Evolutionary conservation across 1,140 invertebrate species (phyloP), one percentile per base, ranked within the genome.

Genomic region (Temnothorax longispinosus): DNA sequence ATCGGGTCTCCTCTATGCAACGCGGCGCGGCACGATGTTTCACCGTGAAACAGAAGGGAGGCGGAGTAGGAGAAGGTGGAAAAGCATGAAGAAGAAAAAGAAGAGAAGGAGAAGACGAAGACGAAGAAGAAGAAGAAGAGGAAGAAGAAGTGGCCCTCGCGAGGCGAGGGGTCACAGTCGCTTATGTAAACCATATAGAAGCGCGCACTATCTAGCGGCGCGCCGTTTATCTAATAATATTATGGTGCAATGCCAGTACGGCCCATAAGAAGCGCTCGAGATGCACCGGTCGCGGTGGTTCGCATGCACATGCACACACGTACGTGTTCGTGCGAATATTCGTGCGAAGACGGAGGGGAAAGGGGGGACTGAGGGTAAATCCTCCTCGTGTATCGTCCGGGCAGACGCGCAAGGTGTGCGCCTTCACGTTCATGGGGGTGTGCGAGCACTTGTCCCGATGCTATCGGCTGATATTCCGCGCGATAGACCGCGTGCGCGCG

Each of bases 161-260:
- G 87, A 90, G 90, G 84, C 89, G 72, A 89, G 87, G 89, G 91
- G 92, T 92, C 92, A 91, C 86, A 91, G 84, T 74, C 88, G 88
- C 92, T 94, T 94, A 93, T 93, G 92, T 94, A 94, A 94, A 92
- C 90, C 89, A 91, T 88, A 90, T 91, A 91, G 90, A 91, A 91
- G 91, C 89, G 85, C 91, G 88, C 88, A 89, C 91, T 91, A 93
- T 92, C 91, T 91, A 87, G 86, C 91, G 90, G 92, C 89, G 88
- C 58, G 92, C 93, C 92, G 90, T 94, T 94, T 93, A 93, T 94
- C 93, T 92, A 93, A 93, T 94, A 94, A 93, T 91, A 93, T 94
- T 93, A 93, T 91, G 92, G 91, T 93, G 91, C 92, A 92, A 92
- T 90, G 89, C 86, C 71, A 87, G 71, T 69, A 85, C 72, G 89